Conservation (phyloP, 2,888 invertebrate genomes). For the Girardia tigrina region DNA sequence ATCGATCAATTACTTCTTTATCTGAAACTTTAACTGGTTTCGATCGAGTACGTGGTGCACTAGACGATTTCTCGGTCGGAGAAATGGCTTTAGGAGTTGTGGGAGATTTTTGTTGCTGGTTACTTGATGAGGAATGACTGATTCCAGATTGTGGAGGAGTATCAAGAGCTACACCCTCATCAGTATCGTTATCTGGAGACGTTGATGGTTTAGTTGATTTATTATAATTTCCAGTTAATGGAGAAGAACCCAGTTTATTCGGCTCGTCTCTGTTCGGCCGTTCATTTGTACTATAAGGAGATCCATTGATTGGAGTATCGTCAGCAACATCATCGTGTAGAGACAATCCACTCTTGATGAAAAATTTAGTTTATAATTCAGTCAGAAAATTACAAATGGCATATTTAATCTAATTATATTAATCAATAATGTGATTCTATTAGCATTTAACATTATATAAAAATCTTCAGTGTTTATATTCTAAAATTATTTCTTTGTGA, state of each 20-base stretch:
- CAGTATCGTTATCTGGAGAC: neutral
- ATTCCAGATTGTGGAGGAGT: constrained; percentile 15
- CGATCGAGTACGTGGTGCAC: constrained; percentile 8
- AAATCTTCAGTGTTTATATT: neutral
- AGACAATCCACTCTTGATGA: neutral
- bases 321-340: neutral
- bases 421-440: neutral
- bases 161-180: neutral
- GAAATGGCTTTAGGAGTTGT: constrained; percentile 13
- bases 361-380: too few species aligned
- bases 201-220: neutral
- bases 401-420: too few species aligned
- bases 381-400: too few species aligned
- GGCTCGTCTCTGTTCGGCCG: neutral
- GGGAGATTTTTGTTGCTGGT: constrained; percentile 12
- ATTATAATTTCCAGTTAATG: neutral
- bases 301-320: constrained; percentile 18
- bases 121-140: constrained; percentile 9
- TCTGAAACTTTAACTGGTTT: constrained; percentile 58
- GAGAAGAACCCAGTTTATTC: constrained; percentile 8
- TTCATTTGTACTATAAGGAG: constrained; percentile 19
- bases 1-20: constrained; percentile 63
- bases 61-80: neutral
- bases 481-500: neutral
- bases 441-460: neutral